These are phyloP conservation scores for Chaetodon trifasciatus DNA, from an alignment of 2,797 vertebrate genomes.

Conservation along the genomic window DNA sequence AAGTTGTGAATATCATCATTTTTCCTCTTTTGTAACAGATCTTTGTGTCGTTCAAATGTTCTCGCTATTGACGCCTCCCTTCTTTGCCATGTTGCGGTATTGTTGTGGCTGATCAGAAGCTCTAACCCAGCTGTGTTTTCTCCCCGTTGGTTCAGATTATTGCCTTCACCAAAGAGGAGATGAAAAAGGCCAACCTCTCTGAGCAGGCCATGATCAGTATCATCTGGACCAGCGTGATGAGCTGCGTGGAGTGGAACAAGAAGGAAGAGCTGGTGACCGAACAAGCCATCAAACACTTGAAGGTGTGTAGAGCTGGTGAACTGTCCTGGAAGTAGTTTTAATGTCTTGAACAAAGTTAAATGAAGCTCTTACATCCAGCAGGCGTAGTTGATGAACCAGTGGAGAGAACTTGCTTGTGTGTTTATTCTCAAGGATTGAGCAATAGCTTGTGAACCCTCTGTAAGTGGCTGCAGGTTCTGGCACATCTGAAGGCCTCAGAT, in stretches of 20 bases:
- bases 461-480: not conserved
- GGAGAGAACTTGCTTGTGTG: not conserved
- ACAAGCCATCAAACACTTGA: slow-evolving; percentile 99
- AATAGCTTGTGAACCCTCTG: not conserved
- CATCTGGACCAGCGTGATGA: slow-evolving; percentile 96
- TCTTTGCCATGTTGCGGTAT: not conserved
- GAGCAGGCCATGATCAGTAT: slow-evolving; percentile 94
- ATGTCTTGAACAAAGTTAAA: not conserved
- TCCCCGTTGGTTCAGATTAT: slow-evolving; percentile 86
- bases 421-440: not conserved
- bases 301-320: slow-evolving; percentile 82
- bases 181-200: slow-evolving; percentile 94
- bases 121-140: not conserved
- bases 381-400: no score
- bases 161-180: slow-evolving; percentile 93
- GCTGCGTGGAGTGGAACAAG: slow-evolving; percentile 97
- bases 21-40: slow-evolving; percentile 1
- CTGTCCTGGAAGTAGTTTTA: no score
- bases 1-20: not conserved
- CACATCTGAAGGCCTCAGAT: not conserved
- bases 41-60: not conserved
- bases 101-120: not conserved
- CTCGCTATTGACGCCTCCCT: not conserved
- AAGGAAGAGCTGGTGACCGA: slow-evolving; percentile 98
- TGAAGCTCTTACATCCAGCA: not conserved